Base-by-base conservation (phyloP, 1,140 invertebrate species). In the Zaprionus lachaisei region DNA sequence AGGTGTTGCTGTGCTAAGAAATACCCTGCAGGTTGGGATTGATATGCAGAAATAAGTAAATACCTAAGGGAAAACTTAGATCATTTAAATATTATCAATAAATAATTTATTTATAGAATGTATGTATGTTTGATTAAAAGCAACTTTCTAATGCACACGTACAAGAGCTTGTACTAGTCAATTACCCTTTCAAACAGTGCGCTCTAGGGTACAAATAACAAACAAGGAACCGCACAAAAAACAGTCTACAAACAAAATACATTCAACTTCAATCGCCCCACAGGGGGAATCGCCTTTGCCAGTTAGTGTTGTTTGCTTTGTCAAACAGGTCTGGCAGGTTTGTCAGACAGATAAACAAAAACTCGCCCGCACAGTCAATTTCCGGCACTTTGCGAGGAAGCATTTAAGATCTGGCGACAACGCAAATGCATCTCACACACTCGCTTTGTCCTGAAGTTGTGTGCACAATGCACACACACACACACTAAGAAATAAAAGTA, bases 201-300 rank as follows among this genome's bases (percentile, higher is more conserved):
- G 15, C 6, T 51, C 34, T 5, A 64, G 51, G 54, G 60, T 49
- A 28, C 6, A 60, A 34, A 41, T 22, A 51, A 38, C 37, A 56
- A 28, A 65, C 41, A 62, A 62, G 34, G 63, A 41, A 67, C 47
- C 51, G 61, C 28, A 9, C 28, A 31, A 31, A 31, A 31, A 31
- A 31, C 28, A 31, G 1, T 31, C 24, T 51, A 38, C 67, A 22
- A 72, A 69, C 58, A 76, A 77, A 81, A 31, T 64, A 68, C 49
- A 79, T 82, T 76, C 72, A 76, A 79, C 60, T 78, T 79, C 44
- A 22, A 20, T 7, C 41, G 34, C 12, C 55, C 65, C 58, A 72
- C n/a, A 65, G 56, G 49, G 58, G 38, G 20, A 63, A 38, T 64
- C 49, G 47, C n/a, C 9, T 56, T 41, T 41, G 34, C 28, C 22